These are phyloP conservation scores for Mesocricetus auratus DNA, from an alignment of 2,113 vertebrate genomes.

Conservation along the genomic window DNA sequence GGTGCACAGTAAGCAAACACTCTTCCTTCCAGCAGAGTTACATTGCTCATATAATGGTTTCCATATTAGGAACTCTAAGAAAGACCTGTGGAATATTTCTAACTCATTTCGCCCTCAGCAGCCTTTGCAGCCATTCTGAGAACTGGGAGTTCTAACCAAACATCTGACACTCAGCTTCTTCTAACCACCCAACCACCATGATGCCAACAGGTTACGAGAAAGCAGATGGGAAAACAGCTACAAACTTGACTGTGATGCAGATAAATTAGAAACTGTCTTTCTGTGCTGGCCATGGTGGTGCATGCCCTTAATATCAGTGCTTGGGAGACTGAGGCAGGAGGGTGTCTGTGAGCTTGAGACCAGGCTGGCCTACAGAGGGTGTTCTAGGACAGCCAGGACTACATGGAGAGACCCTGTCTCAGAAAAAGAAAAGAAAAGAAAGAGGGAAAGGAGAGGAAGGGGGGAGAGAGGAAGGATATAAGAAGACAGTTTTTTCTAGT, in stretches of 20 bases:
- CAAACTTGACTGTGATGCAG: not conserved
- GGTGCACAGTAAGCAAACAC: not conserved
- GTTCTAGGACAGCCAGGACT: not conserved
- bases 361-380: not conserved
- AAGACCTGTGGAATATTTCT: not conserved
- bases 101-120: slow-evolving; percentile 62
- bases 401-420: not conserved
- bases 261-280: not conserved
- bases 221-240: not conserved
- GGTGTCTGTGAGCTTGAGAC: not conserved
- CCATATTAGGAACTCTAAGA: not conserved
- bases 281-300: not conserved
- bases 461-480: too few species aligned
- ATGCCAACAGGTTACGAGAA: not conserved
- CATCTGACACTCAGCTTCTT: not conserved
- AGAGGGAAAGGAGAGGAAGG: not conserved
- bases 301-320: not conserved
- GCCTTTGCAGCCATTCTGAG: not conserved
- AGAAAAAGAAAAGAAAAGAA: not conserved
- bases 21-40: not conserved
- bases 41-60: not conserved
- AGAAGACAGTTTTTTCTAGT: not conserved
- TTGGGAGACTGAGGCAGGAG: not conserved
- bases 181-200: rapidly evolving
- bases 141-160: not conserved